Conservation (phyloP, 2,888 invertebrate genomes). For the Amphimallon solstitiale region DNA sequence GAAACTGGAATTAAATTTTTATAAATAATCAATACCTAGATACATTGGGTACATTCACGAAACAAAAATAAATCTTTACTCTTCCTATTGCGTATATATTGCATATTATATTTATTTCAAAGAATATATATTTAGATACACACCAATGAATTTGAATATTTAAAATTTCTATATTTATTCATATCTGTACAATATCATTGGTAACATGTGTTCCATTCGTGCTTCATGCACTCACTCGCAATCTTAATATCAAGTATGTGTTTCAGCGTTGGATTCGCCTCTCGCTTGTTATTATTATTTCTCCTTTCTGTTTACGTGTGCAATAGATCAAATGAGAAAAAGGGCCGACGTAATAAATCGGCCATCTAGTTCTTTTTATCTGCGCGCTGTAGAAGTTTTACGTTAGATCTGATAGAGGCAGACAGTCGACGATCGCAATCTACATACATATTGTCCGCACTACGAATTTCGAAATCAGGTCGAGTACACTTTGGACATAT, state of each 20-base stretch:
- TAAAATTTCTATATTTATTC: not conserved
- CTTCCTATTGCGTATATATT: too few species aligned
- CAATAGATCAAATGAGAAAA: constrained; percentile 23
- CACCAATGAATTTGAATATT: too few species aligned
- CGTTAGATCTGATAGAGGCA: constrained; percentile 37
- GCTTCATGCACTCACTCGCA: not conserved
- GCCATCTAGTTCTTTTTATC: constrained; percentile 22
- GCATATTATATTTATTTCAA: too few species aligned
- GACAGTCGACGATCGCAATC: constrained; percentile 46
- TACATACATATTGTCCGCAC: constrained; percentile 47
- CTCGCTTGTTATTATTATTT: constrained; percentile 18
- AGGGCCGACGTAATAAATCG: constrained; percentile 27
- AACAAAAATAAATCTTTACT: too few species aligned
- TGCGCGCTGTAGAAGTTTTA: not conserved
- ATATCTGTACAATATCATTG: not conserved
- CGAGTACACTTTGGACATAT: not conserved
- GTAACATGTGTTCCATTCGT: constrained; percentile 1
- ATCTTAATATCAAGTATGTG: too few species aligned
- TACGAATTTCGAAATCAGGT: constrained; percentile 29
- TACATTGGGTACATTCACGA: too few species aligned
- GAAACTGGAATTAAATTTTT: too few species aligned
- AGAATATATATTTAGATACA: too few species aligned
- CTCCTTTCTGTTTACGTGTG: constrained; percentile 27
- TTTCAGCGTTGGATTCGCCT: not conserved
- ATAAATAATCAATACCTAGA: too few species aligned